Evolutionary conservation across 1,140 invertebrate genomes (phyloP), one percentile per base, ranked within the genome.

Genomic region (Leptinotarsa undecemlineata): DNA sequence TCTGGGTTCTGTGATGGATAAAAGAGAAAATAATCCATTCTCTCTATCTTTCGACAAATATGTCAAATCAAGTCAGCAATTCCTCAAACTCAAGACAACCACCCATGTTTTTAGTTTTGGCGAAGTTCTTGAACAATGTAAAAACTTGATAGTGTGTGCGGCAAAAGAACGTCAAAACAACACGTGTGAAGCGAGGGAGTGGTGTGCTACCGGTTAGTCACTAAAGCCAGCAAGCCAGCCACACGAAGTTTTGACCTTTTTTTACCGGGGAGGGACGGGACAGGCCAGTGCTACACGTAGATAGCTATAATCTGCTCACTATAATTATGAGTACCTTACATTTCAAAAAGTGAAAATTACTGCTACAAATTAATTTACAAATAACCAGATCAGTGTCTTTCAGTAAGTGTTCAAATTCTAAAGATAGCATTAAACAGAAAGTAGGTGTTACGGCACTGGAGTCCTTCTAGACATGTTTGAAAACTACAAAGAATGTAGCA

Each of bases 151-250:
- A 83, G 79, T 82, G 80, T 82, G 82, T 83, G 82, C 79, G 82
- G 81, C 83, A 84, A 84, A 85, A 84, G 80, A 84, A 84, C 82
- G 83, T 85, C 83, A 84, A 85, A 84, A 84, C 83, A 84, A 82
- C 83, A 82, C 84, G 82, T 84, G 83, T 84, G 82, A 83, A 83
- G 82, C 82, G 74, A 79, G 79, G 80, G 79, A 79, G 82, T 84
- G 82, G 81, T 84, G 82, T 84, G 82, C 82, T 84, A 84, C 82
- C 82, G 81, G 84, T 85, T 85, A 85, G 84, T 85, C 83, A 85
- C 84, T 85, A 83, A 83, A 82, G 82, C 81, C 81, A 82, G 79
- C 81, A 84, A 85, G 82, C 81, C 80, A 83, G 82, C 81, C 83
- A 85, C 84, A 85, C 84, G 83, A 79, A 80, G 83, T 85, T 84